These are phyloP conservation scores for Oreotrochilus melanogaster DNA, from an alignment of 2,113 vertebrate genomes.

Conservation along the genomic window DNA sequence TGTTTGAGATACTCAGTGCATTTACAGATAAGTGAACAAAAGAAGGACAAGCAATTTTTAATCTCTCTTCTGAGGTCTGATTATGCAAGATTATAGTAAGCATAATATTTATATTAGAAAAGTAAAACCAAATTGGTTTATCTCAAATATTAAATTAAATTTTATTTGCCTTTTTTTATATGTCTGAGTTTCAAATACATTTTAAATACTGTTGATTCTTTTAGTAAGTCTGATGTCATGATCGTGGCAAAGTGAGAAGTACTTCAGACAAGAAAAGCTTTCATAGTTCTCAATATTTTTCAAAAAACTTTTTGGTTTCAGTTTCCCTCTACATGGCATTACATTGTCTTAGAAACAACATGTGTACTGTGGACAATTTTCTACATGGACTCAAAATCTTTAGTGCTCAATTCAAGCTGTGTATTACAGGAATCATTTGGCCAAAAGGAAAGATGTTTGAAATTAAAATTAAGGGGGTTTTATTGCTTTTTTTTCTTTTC, in stretches of 20 bases:
- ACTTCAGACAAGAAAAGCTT: background rate
- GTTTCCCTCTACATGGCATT: background rate
- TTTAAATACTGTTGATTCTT: fast-evolving
- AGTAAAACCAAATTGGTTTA: background rate
- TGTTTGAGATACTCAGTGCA: background rate
- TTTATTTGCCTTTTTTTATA: background rate
- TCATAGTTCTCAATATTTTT: background rate
- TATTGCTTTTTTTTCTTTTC: background rate
- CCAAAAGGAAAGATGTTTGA: background rate
- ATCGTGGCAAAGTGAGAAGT: background rate
- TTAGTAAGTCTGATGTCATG: background rate
- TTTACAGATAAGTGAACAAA: background rate
- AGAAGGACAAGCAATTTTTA: background rate
- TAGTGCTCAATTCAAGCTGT: background rate
- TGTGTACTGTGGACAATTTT: background rate
- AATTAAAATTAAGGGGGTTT: background rate
- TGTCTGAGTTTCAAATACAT: background rate
- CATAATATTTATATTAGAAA: background rate
- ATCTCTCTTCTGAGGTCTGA: background rate
- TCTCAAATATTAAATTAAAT: background rate
- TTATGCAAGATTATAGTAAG: background rate
- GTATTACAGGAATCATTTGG: background rate
- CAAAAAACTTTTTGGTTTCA: background rate
- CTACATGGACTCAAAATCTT: background rate
- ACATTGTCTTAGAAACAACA: background rate